phyloP scores from a whole-genome alignment of 2,888 invertebrate species.

The Diaperis boleti region DNA sequence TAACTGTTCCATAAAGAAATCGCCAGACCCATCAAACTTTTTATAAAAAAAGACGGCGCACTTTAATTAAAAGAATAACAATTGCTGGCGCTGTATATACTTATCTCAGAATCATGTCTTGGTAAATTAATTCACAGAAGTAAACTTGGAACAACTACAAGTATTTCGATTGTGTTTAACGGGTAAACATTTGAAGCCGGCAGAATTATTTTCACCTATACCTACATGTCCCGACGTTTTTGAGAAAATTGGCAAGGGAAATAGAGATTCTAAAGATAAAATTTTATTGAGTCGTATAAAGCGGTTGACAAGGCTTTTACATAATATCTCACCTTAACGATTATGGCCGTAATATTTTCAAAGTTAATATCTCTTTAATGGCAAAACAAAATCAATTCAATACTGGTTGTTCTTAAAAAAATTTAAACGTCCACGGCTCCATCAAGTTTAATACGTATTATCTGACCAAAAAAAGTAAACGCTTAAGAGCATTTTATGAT shows the following conservation, averaged over 20 bases:
- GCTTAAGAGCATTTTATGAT: conserved; percentile 21
- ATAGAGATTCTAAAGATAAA: conserved; percentile 18
- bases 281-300: conserved; percentile 35
- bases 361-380: conserved; percentile 23
- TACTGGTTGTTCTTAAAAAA: conserved; percentile 5
- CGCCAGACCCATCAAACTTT: conserved; percentile 19
- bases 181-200: conserved; percentile 1
- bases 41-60: conserved; percentile 11
- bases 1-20: conserved; percentile 44
- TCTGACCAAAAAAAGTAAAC: neutral
- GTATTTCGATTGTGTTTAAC: neutral
- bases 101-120: neutral
- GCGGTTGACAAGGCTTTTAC: conserved; percentile 27
- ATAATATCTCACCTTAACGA: conserved; percentile 35
- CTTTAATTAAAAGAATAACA: neutral
- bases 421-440: neutral
- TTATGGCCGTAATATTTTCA: conserved; percentile 31
- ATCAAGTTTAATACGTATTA: conserved; percentile 8
- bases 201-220: neutral
- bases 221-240: conserved; percentile 5
- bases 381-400: conserved; percentile 30
- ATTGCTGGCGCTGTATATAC: neutral
- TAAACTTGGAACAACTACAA: conserved; percentile 1
- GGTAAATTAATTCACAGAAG: neutral
- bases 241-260: conserved; percentile 5